Evolutionary conservation across 2,113 vertebrate species (phyloP), one percentile per base, ranked within the genome.

Genomic region (Rhynchopsitta pachyrhyncha): DNA sequence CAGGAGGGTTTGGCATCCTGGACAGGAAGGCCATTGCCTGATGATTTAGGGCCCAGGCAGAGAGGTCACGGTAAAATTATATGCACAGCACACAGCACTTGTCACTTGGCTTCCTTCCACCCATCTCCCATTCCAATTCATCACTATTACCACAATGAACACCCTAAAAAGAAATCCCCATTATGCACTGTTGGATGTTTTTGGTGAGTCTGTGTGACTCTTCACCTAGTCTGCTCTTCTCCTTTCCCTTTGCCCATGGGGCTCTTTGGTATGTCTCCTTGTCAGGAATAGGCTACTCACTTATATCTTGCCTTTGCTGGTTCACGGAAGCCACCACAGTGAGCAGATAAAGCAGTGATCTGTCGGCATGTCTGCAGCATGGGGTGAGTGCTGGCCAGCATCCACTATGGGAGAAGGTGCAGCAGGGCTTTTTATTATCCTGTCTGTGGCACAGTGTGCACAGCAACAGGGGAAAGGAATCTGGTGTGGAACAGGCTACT

Each of bases 111-210:
- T 92, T 93, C 46, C 60, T 93, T 79, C 50, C n/a, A 77, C 42
- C 37, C 49, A 41, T 46, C 69, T 88, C 86, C 49, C 37, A 3
- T 81, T 89, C 44, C 33, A 88, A 41, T 79, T 76, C 17, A 74
- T 81, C 76, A n/a, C n/a, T 70, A 17, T 28, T 81, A 67, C 41
- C 0, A 3, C 66, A 82, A 23, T 19, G 55, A 85, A 78, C 0
- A 0, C 11, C 22, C 37, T 1, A 0, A 46, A 19, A 46, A 47
- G 20, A 88, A 84, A 70, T 68, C 23, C 5, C 33, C 0, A 0
- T 35, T 74, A 67, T 47, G 29, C 29, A 50, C 10, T 0, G 1
- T 29, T 88, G 37, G 20, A 28, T 57, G 27, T 19, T 70, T 86
- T 84, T 75, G 11, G 7, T 53, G 37, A 84, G 31, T 71, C 28